phyloP scores from a whole-genome alignment of 2,888 invertebrate genomes.

The Hypomecis punctinalis region DNA sequence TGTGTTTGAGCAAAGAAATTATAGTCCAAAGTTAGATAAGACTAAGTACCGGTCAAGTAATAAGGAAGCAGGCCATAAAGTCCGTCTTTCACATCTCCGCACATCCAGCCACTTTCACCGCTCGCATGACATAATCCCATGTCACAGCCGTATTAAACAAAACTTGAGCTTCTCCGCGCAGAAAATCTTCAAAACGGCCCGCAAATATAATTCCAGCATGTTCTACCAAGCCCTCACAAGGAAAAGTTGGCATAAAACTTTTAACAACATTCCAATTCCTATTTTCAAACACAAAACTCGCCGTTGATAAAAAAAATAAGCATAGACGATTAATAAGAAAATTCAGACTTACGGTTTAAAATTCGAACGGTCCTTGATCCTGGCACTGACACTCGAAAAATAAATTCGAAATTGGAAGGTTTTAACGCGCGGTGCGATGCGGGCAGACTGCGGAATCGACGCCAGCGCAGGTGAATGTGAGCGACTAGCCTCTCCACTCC shows the following conservation, averaged over 20 bases:
- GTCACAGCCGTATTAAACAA: slow-evolving; percentile 34
- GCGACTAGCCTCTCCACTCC: slow-evolving; percentile 72
- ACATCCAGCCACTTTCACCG: slow-evolving; percentile 64
- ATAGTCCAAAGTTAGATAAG: slow-evolving; percentile 40
- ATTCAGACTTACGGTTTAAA: slow-evolving; percentile 40
- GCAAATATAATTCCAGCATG: slow-evolving; percentile 16
- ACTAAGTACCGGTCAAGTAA: slow-evolving; percentile 46
- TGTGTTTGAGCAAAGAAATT: slow-evolving; percentile 9
- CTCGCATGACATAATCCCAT: slow-evolving; percentile 56
- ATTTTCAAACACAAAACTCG: slow-evolving; percentile 12
- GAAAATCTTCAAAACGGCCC: neutral
- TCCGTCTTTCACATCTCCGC: slow-evolving; percentile 52
- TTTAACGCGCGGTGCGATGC: slow-evolving; percentile 49
- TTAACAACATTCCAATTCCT: slow-evolving; percentile 10
- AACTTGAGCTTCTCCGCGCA: slow-evolving; percentile 29
- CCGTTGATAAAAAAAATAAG: slow-evolving; percentile 6
- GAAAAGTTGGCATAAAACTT: slow-evolving; percentile 25
- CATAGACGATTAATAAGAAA: slow-evolving; percentile 29
- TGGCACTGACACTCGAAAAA: slow-evolving; percentile 66
- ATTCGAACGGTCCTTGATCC: slow-evolving; percentile 54
- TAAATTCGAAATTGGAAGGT: slow-evolving; percentile 57
- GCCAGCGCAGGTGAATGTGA: slow-evolving; percentile 79
- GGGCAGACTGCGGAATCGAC: slow-evolving; percentile 73
- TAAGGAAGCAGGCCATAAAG: slow-evolving; percentile 55
- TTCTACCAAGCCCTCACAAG: slow-evolving; percentile 21